A percentile compares a stretch with the other conserved stretches of the same genome.
phyloP scores from a whole-genome alignment of 2,888 invertebrate species.

The Synanthedon formicaeformis region DNA sequence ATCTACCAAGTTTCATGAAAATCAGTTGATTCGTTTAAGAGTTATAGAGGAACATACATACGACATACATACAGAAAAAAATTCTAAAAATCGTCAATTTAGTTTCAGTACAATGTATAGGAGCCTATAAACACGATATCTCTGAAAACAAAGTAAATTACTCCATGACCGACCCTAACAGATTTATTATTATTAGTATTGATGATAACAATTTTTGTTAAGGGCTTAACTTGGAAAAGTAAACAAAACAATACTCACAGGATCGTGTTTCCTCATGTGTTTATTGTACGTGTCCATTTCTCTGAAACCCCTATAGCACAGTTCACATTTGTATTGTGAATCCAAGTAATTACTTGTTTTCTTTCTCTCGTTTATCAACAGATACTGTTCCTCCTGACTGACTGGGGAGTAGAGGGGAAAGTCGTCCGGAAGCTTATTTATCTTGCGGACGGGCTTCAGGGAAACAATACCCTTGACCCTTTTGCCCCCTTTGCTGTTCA shows the following conservation, averaged over 20 bases:
- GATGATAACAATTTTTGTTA: no score
- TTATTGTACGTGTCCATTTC: conserved; percentile 36
- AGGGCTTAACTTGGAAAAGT: no score
- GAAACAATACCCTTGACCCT: conserved; percentile 19
- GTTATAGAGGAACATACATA: no score
- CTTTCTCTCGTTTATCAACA: conserved; percentile 32
- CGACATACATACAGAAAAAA: no score
- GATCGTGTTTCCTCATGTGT: conserved; percentile 58
- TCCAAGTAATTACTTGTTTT: conserved; percentile 43
- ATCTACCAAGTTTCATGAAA: no score
- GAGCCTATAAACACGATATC: no score
- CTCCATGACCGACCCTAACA: no score
- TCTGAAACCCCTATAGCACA: conserved; percentile 49
- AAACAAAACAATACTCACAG: conserved; percentile 26
- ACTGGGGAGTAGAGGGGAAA: conserved; percentile 38
- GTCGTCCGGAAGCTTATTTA: conserved; percentile 31
- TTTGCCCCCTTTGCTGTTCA: conserved; percentile 23
- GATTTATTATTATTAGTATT: no score
- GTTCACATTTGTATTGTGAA: conserved; percentile 39
- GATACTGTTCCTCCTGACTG: conserved; percentile 46
- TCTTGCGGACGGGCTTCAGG: conserved; percentile 21
- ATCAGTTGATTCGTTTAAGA: no score
- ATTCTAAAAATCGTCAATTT: no score
- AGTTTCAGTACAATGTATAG: no score
- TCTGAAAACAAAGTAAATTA: no score